Evolutionary conservation across 1,140 invertebrate species (phyloP).

Genomic region (Bombus consobrinus): DNA sequence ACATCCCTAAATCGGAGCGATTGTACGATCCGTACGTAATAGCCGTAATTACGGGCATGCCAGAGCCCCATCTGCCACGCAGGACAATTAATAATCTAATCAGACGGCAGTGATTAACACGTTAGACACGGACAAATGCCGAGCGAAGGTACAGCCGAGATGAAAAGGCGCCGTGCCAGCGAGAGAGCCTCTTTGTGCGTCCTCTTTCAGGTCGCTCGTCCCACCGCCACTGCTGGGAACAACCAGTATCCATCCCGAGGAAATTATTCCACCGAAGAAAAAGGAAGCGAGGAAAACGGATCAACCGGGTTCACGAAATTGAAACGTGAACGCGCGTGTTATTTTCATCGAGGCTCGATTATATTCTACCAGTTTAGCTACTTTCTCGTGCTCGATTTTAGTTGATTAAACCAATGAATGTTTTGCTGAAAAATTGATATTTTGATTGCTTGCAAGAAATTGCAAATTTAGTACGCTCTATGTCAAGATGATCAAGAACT

Average conservation of each 20-base stretch:
- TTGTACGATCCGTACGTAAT: slow-evolving; percentile 54
- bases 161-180: slow-evolving; percentile 49
- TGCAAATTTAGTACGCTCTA: no score
- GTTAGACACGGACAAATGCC: slow-evolving; percentile 57
- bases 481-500: no score
- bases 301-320: background rate
- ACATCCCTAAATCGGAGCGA: slow-evolving; percentile 38
- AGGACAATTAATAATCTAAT: slow-evolving; percentile 58
- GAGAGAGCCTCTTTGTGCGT: slow-evolving; percentile 29
- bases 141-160: slow-evolving; percentile 40
- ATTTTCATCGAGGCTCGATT: background rate
- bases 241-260: background rate
- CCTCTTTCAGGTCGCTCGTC: slow-evolving; percentile 10
- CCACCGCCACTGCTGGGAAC: background rate
- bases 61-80: slow-evolving; percentile 48
- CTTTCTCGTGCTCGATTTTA: background rate
- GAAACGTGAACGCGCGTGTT: background rate
- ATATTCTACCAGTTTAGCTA: background rate
- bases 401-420: background rate
- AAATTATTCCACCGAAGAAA: slow-evolving; percentile 23
- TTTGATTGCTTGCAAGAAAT: no score
- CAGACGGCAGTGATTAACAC: slow-evolving; percentile 55
- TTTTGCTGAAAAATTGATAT: background rate
- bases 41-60: slow-evolving; percentile 52
- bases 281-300: background rate